Evolutionary conservation across 2,113 vertebrate species (phyloP).

Genomic region (Dasyprocta punctata): DNA sequence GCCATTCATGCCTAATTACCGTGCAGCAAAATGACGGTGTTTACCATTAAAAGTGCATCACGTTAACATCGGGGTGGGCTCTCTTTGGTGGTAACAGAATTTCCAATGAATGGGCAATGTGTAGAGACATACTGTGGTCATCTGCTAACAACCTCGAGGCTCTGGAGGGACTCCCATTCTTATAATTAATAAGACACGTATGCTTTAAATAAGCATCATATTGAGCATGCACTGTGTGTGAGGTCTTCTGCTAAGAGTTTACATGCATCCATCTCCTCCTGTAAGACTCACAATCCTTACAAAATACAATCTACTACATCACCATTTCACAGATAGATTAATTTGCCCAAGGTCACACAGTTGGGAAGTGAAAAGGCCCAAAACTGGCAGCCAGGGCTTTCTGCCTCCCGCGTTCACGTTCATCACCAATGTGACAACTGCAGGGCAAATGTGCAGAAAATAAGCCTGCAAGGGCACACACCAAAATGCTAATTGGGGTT

Average conservation of each 20-base stretch:
- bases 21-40: slow-evolving; percentile 52
- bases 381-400: not conserved
- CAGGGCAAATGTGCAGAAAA: not conserved
- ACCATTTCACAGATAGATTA: not conserved
- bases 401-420: not conserved
- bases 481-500: not conserved
- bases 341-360: slow-evolving; percentile 52
- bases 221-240: not conserved
- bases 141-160: slow-evolving; percentile 39
- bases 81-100: slow-evolving; percentile 21
- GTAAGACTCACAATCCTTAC: not conserved
- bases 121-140: not conserved
- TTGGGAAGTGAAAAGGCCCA: not conserved
- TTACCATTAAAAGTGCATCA: slow-evolving; percentile 62
- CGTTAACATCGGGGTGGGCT: not conserved
- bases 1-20: slow-evolving; percentile 67
- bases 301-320: not conserved
- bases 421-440: not conserved
- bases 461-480: not conserved
- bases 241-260: not conserved
- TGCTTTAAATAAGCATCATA: not conserved
- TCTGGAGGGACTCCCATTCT: not conserved
- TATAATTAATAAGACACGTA: not conserved
- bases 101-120: not conserved
- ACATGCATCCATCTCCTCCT: not conserved